Evolutionary conservation across 2,113 vertebrate species (phyloP).

Genomic region (Cromileptes altivelis): DNA sequence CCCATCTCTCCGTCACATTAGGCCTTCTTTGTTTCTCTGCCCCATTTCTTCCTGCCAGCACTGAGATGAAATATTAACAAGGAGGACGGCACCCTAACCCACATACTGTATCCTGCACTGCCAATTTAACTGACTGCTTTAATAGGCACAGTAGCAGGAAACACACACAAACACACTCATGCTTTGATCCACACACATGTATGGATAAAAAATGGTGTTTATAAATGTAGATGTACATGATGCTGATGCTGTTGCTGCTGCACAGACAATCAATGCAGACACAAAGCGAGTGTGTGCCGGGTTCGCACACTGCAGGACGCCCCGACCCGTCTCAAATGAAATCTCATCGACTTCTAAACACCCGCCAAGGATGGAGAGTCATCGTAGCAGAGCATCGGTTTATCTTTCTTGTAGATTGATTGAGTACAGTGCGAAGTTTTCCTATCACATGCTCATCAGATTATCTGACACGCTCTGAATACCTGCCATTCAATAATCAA

Average conservation of each 20-base stretch:
- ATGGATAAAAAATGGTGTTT: neutral
- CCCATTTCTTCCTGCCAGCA: constrained; percentile 64
- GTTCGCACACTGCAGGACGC: neutral
- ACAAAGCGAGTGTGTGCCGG: neutral
- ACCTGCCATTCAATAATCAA: constrained; percentile 69
- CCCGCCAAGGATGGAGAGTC: constrained; percentile 1
- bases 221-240: neutral
- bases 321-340: neutral
- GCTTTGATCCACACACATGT: neutral
- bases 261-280: neutral
- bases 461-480: constrained; percentile 59
- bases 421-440: constrained; percentile 52
- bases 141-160: constrained; percentile 24
- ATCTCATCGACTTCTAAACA: constrained; percentile 9
- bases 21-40: constrained; percentile 52
- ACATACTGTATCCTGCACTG: constrained; percentile 60
- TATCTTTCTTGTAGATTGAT: constrained; percentile 49
- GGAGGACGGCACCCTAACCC: constrained; percentile 67
- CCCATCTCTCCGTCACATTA: constrained; percentile 13
- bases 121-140: constrained; percentile 28
- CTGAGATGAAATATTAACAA: constrained; percentile 74
- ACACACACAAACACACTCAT: constrained; percentile 1
- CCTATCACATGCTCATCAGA: constrained; percentile 50
- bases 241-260: too few relatives aligned
- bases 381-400: constrained; percentile 14